A percentile compares a stretch with the other conserved stretches of the same genome.
Evolutionary conservation across 1,140 invertebrate species (phyloP).

Genomic region (Globodera rostochiensis): DNA sequence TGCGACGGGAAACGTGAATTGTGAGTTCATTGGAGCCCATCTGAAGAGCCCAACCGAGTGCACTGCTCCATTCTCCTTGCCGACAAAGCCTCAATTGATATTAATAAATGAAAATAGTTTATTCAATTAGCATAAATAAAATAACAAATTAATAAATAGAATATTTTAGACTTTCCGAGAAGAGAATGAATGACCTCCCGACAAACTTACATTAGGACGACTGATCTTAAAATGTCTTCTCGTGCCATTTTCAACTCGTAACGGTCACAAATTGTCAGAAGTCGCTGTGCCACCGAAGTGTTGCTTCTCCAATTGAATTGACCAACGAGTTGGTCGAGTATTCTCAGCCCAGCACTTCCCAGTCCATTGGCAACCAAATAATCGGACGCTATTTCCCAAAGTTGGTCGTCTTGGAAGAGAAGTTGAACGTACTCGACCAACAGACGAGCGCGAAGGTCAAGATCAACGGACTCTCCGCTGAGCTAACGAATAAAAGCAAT

Average conservation of each 20-base stretch:
- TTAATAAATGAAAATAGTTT: neutral
- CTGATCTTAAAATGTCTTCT: slow-evolving; percentile 20
- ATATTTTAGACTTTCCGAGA: neutral
- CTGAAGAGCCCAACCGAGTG: slow-evolving; percentile 22
- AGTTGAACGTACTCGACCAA: slow-evolving; percentile 23
- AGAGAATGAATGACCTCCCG: no score
- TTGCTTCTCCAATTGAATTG: slow-evolving; percentile 22
- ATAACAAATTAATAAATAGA: neutral
- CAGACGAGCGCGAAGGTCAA: slow-evolving; percentile 23
- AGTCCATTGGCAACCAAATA: slow-evolving; percentile 19
- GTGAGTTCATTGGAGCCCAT: slow-evolving; percentile 16
- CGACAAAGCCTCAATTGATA: slow-evolving; percentile 12
- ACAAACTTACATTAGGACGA: slow-evolving; percentile 15
- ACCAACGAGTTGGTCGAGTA: neutral
- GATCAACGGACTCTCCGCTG: slow-evolving; percentile 8
- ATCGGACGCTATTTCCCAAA: slow-evolving; percentile 26
- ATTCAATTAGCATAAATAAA: neutral
- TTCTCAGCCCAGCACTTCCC: neutral
- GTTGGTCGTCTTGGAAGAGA: slow-evolving; percentile 28
- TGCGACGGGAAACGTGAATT: slow-evolving; percentile 8
- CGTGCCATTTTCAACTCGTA: slow-evolving; percentile 1
- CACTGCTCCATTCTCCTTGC: slow-evolving; percentile 18
- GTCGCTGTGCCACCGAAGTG: slow-evolving; percentile 7
- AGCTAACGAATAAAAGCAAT: slow-evolving; percentile 6
- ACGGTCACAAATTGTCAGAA: slow-evolving; percentile 19